A percentile compares a stretch with the other conserved stretches of the same genome.
Conservation (phyloP, 1,140 invertebrate species). For the roundworm (Caenorhabditis elegans) region WBcel235 BX284604.4:7959001-7959500, state of each 20-base stretch:
- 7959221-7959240: too few species aligned
- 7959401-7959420: neutral
- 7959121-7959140: neutral
- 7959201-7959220: neutral
- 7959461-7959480: neutral
- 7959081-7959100: neutral
- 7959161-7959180: conserved; percentile 22
- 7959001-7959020: neutral
- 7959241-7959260: neutral
- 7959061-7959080: neutral
- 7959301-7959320: neutral
- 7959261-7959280: conserved; percentile 3
- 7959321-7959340: neutral
- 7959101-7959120: neutral
- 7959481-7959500: neutral
- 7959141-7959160: neutral
- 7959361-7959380: neutral
- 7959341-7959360: conserved; percentile 5
- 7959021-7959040: neutral
- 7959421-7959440: neutral
- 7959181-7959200: neutral
- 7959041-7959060: neutral
- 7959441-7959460: neutral
- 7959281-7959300: neutral
- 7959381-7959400: neutral